These are phyloP conservation scores for Ficedula albicollis DNA, from an alignment of 2,797 vertebrate species.

Conservation along the genomic window DNA sequence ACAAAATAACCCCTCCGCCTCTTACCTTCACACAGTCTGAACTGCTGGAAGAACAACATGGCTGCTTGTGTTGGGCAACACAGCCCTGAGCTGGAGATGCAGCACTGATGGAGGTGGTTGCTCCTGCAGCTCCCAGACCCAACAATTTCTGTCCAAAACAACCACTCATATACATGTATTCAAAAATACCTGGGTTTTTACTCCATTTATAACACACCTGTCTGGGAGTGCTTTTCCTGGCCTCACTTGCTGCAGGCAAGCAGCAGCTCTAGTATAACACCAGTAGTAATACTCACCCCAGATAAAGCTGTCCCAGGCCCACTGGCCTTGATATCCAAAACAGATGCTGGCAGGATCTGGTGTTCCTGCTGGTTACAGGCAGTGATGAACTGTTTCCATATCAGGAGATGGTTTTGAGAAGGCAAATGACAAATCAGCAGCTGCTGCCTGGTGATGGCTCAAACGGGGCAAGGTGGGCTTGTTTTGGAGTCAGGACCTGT, in stretches of 20 bases:
- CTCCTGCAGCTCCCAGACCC: background rate
- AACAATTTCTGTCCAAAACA: background rate
- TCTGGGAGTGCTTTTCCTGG: background rate
- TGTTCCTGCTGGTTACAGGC: background rate
- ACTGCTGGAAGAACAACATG: background rate
- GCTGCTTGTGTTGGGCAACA: rapidly evolving
- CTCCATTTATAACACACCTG: background rate
- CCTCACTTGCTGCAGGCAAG: background rate
- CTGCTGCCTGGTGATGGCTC: rapidly evolving
- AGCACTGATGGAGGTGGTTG: background rate
- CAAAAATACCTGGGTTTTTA: background rate
- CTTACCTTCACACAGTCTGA: background rate
- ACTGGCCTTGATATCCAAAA: background rate
- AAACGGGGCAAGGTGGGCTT: background rate
- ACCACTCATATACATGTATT: background rate
- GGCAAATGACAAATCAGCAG: background rate
- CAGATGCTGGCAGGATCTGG: background rate
- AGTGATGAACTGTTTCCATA: background rate
- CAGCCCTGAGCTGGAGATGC: background rate
- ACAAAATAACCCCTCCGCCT: background rate
- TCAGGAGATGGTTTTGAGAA: background rate
- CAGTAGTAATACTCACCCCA: background rate
- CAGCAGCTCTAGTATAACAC: background rate
- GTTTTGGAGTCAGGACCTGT: background rate
- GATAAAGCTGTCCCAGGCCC: background rate